Base-by-base conservation (phyloP, 2,113 vertebrate species). In the Chaenocephalus aceratus region DNA sequence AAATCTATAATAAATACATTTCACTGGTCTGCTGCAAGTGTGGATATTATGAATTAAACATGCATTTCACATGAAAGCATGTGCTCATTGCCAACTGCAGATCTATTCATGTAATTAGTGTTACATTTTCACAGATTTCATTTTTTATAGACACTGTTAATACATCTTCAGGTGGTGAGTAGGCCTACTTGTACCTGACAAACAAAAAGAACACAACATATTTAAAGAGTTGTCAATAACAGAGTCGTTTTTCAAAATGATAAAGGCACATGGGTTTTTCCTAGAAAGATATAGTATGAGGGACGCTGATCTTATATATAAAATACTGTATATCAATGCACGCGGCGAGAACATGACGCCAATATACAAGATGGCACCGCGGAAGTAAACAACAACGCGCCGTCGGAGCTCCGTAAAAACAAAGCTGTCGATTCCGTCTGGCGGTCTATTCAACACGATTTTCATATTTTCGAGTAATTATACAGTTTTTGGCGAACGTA, bases 1-100 rank as follows among this genome's bases (percentile, higher is more conserved):
- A 70, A 60, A 77, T 80, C 41, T 62, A 13, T 82, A 64, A 49
- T 51, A 58, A 51, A 51, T 62, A 54, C 26, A 64, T 72, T 34
- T 36, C 49, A 75, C 3, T 59, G 52, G 75, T 71, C 18, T 44
- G 21, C 26, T 30, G 26, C 60, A 61, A 48, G 57, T 36, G 13
- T 51, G 15, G 26, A 23, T 46, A 3, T 71, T 36, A 70, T 62
- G 36, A 86, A 59, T 75, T 49, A 75, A 75, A 57, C 58, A 60
- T 71, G 62, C 57, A 13, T 14, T 30, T 30, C 30, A 30, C 30
- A 30, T 30, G 30, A 30, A 30, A 30, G 26, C 26, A 30, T 30
- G 34, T 6, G 18, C 18, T 49, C 14, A 52, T 45, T 46, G 57
- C 46, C 10, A 72, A n/a, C 53, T 13, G 23, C 46, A n/a, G 21